These are phyloP conservation scores for Rhinatrema bivittatum DNA, from an alignment of 2,797 vertebrate species.

Conservation along the genomic window DNA sequence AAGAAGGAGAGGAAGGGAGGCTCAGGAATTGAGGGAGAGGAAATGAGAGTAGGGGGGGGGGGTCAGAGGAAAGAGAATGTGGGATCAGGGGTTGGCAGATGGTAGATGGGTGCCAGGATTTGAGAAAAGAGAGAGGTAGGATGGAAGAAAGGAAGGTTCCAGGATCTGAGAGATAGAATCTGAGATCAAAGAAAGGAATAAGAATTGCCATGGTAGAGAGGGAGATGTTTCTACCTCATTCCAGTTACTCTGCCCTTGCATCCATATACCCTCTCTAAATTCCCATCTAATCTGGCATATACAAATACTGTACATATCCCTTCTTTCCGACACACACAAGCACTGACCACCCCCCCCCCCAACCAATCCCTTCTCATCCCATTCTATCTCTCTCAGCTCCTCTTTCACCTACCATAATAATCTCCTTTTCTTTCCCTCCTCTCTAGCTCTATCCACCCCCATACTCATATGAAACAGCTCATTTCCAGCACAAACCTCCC, in stretches of 20 bases:
- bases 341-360: no score
- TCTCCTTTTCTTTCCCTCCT: neutral
- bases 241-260: no score
- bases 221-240: no score
- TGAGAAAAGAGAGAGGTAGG: neutral
- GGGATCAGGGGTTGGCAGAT: neutral
- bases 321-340: no score
- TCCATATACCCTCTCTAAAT: no score
- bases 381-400: neutral
- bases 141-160: conserved; percentile 4
- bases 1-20: accelerated
- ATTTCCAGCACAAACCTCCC: no score
- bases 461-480: no score
- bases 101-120: neutral
- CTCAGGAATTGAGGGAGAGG: neutral
- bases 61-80: neutral
- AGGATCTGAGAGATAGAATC: neutral
- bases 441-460: neutral
- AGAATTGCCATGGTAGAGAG: neutral
- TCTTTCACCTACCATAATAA: neutral
- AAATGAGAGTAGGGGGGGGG: accelerated
- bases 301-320: no score
- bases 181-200: no score
- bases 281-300: no score
- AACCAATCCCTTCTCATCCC: no score